These are phyloP conservation scores for Hemaris fuciformis DNA, from an alignment of 2,888 invertebrate species.

Conservation along the genomic window DNA sequence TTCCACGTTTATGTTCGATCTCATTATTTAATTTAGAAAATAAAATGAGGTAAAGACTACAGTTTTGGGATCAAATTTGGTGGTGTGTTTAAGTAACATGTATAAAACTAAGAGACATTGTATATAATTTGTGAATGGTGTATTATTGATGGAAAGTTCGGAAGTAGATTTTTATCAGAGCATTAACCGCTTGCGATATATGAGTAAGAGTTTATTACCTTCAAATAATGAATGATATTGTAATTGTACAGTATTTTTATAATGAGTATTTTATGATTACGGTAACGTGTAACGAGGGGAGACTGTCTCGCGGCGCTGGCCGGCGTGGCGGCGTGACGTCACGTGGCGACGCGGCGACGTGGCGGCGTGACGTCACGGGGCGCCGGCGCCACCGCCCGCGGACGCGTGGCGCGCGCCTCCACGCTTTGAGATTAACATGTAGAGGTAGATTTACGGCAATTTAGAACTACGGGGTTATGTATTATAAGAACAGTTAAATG, in stretches of 20 bases:
- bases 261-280: slow-evolving; percentile 74
- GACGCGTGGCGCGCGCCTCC: slow-evolving; percentile 25
- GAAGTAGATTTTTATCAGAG: slow-evolving; percentile 59
- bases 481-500: slow-evolving; percentile 70
- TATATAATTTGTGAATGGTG: slow-evolving; percentile 78
- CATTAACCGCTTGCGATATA: slow-evolving; percentile 66
- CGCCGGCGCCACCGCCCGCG: slow-evolving; percentile 4
- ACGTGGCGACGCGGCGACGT: slow-evolving; percentile 2
- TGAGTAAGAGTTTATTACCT: slow-evolving; percentile 73
- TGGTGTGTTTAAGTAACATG: slow-evolving; percentile 79
- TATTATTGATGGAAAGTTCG: slow-evolving; percentile 62
- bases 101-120: slow-evolving; percentile 72
- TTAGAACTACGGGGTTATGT: slow-evolving; percentile 72
- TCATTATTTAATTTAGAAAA: slow-evolving; percentile 81
- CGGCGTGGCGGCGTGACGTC: slow-evolving; percentile 15
- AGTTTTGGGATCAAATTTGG: slow-evolving; percentile 80
- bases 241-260: slow-evolving; percentile 81
- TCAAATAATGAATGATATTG: slow-evolving; percentile 47
- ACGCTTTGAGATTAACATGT: slow-evolving; percentile 72
- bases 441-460: slow-evolving; percentile 70
- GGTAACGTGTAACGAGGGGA: slow-evolving; percentile 39
- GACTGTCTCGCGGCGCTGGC: slow-evolving; percentile 20
- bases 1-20: slow-evolving; percentile 78
- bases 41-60: slow-evolving; percentile 80
- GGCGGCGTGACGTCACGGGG: not conserved